These are phyloP conservation scores for Metacarcinus magister DNA, from an alignment of 2,888 invertebrate species.

Conservation along the genomic window DNA sequence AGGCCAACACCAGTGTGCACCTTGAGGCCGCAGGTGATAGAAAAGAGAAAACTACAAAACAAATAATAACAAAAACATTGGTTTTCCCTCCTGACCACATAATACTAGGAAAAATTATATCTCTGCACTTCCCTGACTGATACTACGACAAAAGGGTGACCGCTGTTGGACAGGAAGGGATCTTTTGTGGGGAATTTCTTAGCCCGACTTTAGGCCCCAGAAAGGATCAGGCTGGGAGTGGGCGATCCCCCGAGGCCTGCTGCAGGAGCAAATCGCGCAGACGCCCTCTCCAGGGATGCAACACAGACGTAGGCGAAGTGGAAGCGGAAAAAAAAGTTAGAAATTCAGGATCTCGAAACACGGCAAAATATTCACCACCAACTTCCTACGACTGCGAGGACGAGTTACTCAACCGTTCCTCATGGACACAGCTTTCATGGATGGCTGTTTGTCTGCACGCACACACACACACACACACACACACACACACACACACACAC, in stretches of 20 bases:
- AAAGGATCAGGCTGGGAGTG: not conserved
- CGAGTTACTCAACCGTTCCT: not conserved
- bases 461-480: not conserved
- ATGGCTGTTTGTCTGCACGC: not conserved
- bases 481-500: slow-evolving; percentile 62
- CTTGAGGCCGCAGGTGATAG: not conserved
- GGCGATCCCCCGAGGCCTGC: slow-evolving; percentile 26
- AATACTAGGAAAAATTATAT: slow-evolving; percentile 21
- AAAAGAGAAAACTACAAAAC: slow-evolving; percentile 1
- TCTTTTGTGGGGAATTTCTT: not conserved
- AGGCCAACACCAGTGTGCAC: not conserved
- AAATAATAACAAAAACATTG: not conserved
- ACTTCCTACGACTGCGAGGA: not conserved
- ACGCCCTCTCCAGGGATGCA: not conserved
- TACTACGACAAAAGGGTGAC: not conserved
- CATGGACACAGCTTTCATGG: not conserved
- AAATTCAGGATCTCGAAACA: not conserved
- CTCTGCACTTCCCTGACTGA: not conserved
- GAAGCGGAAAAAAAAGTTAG: not conserved
- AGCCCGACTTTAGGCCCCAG: not conserved
- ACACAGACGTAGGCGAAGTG: not conserved
- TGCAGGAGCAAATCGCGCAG: not conserved
- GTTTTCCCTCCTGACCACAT: not conserved
- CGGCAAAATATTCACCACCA: not conserved
- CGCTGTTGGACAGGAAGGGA: slow-evolving; percentile 36